Base-by-base conservation (phyloP, 1,140 invertebrate species). In the Aradophagus sp. region DNA sequence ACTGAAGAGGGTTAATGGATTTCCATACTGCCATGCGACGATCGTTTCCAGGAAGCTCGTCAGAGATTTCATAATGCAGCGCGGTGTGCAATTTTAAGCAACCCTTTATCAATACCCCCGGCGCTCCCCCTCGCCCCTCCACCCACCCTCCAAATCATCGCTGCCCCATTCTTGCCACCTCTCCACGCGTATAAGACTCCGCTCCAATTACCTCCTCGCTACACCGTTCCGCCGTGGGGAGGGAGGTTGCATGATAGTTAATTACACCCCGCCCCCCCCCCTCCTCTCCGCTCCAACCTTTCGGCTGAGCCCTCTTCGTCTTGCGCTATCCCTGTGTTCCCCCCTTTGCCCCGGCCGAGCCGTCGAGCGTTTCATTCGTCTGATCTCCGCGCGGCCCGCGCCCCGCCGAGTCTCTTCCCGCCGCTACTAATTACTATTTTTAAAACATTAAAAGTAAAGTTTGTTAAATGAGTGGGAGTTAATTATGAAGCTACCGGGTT, bases 371-470 rank as follows among this genome's bases (percentile, higher is more conserved):
- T 69, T 56, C 44, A 56, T 62, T 61, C 65, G 65, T 61, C 65
- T 55, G 39, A 59, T 45, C 45, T 31, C 32, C 26, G 34, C 36
- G 47, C 55, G 44, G 53, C 15, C 53, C 52, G 38, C 34, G 1
- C 50, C 53, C 42, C 47, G 69, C 73, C 56, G 58, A 70, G 63
- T 42, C 66, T 73, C 77, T 53, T 75, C 72, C 72, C 41, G 61
- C 72, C 61, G 56, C 73, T 84, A 82, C 84, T 85, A 84, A 84
- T 84, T 85, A 84, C 84, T 84, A 84, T 85, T 85, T 84, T 85
- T 85, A 82, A 85, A 85, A 85, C 84, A 84, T 85, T 85, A 85
- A 85, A 85, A 85, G 81, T 85, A 84, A 85, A 85, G 83, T 85
- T 85, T 84, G 84, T 85, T 85, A 84, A 85, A 85, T 84, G 84